Conservation (phyloP, 1,140 invertebrate species). For the Psilanteris sp. region DNA sequence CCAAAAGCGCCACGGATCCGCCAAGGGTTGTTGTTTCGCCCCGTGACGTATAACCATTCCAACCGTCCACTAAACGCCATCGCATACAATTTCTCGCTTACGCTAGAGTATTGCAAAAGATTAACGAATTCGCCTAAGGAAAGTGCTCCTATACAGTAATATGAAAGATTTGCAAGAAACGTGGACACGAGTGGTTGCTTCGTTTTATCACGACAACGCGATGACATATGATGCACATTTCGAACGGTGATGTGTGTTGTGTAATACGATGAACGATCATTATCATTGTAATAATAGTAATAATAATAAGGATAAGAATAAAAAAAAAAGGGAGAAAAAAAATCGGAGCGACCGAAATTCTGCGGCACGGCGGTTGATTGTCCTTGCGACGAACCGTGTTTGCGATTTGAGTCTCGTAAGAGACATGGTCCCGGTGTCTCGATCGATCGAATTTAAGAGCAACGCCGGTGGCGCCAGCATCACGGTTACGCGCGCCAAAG, state of each 20-base stretch:
- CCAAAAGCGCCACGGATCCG: constrained; percentile 40
- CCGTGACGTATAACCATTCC: too few relatives aligned
- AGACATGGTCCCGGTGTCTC: too few relatives aligned
- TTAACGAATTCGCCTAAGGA: constrained; percentile 67
- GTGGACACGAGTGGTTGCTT: constrained; percentile 28
- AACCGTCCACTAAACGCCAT: constrained; percentile 30
- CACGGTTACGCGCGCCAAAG: too few relatives aligned
- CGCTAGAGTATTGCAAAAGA: constrained; percentile 71
- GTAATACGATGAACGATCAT: constrained; percentile 52
- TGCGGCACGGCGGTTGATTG: too few relatives aligned
- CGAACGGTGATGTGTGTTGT: constrained; percentile 48
- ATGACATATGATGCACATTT: constrained; percentile 54
- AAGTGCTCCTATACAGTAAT: constrained; percentile 62
- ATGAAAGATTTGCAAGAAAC: constrained; percentile 56
- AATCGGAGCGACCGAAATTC: too few relatives aligned
- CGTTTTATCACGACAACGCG: constrained; percentile 51
- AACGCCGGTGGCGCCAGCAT: too few relatives aligned
- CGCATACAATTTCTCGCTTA: constrained; percentile 62
- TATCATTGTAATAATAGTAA: constrained; percentile 41
- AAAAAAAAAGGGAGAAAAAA: too few relatives aligned
- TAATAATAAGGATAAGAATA: too few relatives aligned
- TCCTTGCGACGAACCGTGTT: too few relatives aligned
- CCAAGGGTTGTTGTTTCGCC: too few relatives aligned
- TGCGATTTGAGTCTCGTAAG: too few relatives aligned
- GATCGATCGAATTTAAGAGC: too few relatives aligned